phyloP scores from a whole-genome alignment of 2,888 invertebrate species.

The Neoascia interrupta region DNA sequence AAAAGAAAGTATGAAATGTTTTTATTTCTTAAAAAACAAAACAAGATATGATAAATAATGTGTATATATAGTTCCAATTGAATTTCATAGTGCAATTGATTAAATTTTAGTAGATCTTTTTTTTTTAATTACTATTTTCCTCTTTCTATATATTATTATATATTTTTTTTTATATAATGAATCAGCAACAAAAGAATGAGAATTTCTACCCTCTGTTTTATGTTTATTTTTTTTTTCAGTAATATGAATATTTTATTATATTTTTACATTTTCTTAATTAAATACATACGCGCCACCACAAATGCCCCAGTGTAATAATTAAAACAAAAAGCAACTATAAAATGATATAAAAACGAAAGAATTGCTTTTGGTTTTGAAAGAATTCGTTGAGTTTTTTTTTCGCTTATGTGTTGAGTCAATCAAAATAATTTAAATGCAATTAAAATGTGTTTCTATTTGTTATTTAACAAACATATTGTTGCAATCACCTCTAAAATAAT shows the following conservation, averaged over 20 bases:
- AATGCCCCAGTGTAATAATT: constrained; percentile 38
- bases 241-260: background rate
- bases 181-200: constrained; percentile 17
- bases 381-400: constrained; percentile 18
- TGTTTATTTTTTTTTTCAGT: constrained; percentile 23
- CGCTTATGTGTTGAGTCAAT: constrained; percentile 5
- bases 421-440: constrained; percentile 9
- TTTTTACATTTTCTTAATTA: constrained; percentile 27
- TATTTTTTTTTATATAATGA: background rate
- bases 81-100: constrained; percentile 74
- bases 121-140: constrained; percentile 18
- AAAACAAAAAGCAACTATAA: constrained; percentile 16
- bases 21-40: constrained; percentile 30
- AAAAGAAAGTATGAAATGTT: constrained; percentile 27
- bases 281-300: constrained; percentile 24
- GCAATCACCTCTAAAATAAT: constrained; percentile 51
- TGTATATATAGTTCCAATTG: constrained; percentile 71
- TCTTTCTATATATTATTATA: constrained; percentile 13
- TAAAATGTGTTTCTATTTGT: constrained; percentile 1
- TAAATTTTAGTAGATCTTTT: constrained; percentile 69
- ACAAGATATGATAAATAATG: constrained; percentile 30
- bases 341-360: constrained; percentile 2
- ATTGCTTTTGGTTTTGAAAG: constrained; percentile 43
- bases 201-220: constrained; percentile 56
- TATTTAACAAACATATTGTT: constrained; percentile 21